phyloP scores from a whole-genome alignment of 1,140 invertebrate species.

The Megalopta genalis region DNA sequence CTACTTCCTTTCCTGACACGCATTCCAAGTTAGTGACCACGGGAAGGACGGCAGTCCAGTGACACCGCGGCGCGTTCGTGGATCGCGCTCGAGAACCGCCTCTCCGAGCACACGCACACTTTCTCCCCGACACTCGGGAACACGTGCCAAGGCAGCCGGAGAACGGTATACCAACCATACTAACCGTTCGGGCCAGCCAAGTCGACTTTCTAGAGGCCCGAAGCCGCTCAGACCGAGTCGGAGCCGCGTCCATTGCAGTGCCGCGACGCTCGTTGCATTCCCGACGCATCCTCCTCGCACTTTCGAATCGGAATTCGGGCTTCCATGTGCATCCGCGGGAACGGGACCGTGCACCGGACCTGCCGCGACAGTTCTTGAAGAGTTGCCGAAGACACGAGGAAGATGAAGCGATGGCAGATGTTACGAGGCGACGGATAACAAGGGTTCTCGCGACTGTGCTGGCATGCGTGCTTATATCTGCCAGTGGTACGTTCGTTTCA shows the following conservation, averaged over 20 bases:
- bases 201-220: slow-evolving; percentile 48
- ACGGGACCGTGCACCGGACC: not conserved
- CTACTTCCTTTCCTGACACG: not conserved
- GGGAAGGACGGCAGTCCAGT: slow-evolving; percentile 27
- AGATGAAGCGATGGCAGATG: slow-evolving; percentile 64
- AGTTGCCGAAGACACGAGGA: slow-evolving; percentile 6
- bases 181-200: slow-evolving; percentile 27
- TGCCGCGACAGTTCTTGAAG: not conserved
- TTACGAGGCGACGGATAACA: slow-evolving; percentile 51
- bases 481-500: slow-evolving; percentile 28
- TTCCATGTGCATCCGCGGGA: not conserved
- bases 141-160: slow-evolving; percentile 40
- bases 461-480: slow-evolving; percentile 44
- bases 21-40: slow-evolving; percentile 23
- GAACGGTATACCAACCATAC: slow-evolving; percentile 17
- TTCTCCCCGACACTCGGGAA: slow-evolving; percentile 35
- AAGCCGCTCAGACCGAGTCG: slow-evolving; percentile 13
- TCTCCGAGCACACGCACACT: slow-evolving; percentile 24
- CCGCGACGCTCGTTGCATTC: not conserved
- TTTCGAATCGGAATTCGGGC: not conserved
- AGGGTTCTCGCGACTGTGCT: slow-evolving; percentile 36
- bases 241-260: slow-evolving; percentile 33
- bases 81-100: slow-evolving; percentile 2
- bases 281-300: not conserved
- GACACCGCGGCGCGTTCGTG: slow-evolving; percentile 5